Conservation (phyloP, 2,888 invertebrate species). For the Hedychridium roseum region DNA sequence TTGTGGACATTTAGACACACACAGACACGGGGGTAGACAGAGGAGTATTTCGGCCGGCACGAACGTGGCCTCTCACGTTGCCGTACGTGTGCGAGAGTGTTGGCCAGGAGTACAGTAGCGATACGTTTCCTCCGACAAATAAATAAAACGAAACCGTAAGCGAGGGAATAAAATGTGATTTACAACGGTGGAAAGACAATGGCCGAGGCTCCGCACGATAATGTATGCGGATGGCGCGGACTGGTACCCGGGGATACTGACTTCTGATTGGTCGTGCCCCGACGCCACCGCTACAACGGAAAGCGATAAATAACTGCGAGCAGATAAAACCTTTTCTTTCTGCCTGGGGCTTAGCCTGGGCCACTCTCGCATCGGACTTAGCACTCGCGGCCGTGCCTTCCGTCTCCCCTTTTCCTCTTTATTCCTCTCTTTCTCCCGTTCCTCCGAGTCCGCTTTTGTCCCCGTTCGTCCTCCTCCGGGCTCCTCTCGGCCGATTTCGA, state of each 20-base stretch:
- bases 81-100: slow-evolving; percentile 21
- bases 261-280: slow-evolving; percentile 61
- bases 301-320: slow-evolving; percentile 62
- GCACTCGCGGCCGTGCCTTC: slow-evolving; percentile 33
- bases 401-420: too few species aligned
- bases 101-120: slow-evolving; percentile 59
- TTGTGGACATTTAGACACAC: too few species aligned
- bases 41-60: slow-evolving; percentile 6
- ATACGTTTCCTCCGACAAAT: slow-evolving; percentile 62
- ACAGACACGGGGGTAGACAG: too few species aligned
- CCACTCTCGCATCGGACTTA: slow-evolving; percentile 43
- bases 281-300: slow-evolving; percentile 62
- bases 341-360: slow-evolving; percentile 49
- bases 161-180: slow-evolving; percentile 64
- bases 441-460: not conserved
- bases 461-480: slow-evolving; percentile 5
- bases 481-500: slow-evolving; percentile 38
- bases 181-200: slow-evolving; percentile 63
- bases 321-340: slow-evolving; percentile 62
- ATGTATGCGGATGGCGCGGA: slow-evolving; percentile 63
- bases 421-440: slow-evolving; percentile 3
- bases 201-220: slow-evolving; percentile 61
- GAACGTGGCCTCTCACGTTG: slow-evolving; percentile 21
- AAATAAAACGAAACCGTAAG: slow-evolving; percentile 63
- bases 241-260: slow-evolving; percentile 61